A percentile compares a stretch with the other conserved stretches of the same genome.
Evolutionary conservation across 2,797 vertebrate species (phyloP).

Genomic region (Oceanodroma leucorhoa): DNA sequence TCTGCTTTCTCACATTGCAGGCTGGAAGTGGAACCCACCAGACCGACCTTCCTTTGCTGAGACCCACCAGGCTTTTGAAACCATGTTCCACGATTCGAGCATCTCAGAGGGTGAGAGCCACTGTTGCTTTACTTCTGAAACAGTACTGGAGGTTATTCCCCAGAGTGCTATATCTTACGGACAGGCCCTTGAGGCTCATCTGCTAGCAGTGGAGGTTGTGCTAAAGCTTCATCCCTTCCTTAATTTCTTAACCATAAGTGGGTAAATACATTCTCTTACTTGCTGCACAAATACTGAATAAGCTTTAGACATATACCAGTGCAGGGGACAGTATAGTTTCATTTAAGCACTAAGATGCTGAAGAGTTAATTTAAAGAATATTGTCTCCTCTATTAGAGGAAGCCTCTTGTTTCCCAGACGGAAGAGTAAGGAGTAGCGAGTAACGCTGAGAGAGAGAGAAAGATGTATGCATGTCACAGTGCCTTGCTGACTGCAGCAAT

Average conservation of each 20-base stretch:
- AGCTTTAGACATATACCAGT: not conserved
- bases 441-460: not conserved
- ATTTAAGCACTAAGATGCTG: not conserved
- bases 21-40: conserved; percentile 97
- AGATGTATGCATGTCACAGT: not conserved
- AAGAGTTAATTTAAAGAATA: not conserved
- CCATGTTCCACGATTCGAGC: conserved; percentile 98
- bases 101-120: conserved; percentile 91
- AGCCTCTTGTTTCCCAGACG: not conserved
- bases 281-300: not conserved
- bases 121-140: not conserved
- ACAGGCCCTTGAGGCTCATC: not conserved
- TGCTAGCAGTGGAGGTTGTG: not conserved
- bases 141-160: not conserved
- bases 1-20: conserved; percentile 66
- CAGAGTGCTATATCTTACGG: not conserved
- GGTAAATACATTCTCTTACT: not conserved
- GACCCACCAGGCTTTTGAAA: conserved; percentile 98
- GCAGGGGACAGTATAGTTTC: not conserved
- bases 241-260: not conserved
- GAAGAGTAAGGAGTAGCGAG: not conserved
- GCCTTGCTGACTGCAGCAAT: not conserved
- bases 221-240: not conserved
- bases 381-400: not conserved
- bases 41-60: conserved; percentile 97